These are phyloP conservation scores for Drosophila insularis DNA, from an alignment of 1,140 invertebrate species.

Conservation along the genomic window DNA sequence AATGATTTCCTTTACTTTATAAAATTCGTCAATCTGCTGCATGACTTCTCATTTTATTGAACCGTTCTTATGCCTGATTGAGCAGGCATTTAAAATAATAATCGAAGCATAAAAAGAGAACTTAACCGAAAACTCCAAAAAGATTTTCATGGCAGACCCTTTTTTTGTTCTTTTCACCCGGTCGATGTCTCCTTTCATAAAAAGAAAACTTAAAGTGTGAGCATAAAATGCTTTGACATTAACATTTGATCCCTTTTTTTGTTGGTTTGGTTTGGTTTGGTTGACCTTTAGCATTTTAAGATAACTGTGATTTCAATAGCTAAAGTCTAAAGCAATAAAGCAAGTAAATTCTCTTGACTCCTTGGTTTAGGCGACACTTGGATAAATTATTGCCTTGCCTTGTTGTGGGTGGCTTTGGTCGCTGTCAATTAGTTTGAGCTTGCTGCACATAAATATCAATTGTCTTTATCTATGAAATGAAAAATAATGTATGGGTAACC, in stretches of 20 bases:
- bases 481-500: slow-evolving; percentile 43
- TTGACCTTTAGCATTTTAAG: neutral
- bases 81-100: slow-evolving; percentile 3
- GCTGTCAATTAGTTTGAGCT: slow-evolving; percentile 43
- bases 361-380: neutral
- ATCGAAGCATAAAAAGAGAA: neutral
- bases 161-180: slow-evolving; percentile 17
- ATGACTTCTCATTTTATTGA: neutral
- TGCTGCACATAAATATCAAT: slow-evolving; percentile 48
- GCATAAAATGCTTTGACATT: slow-evolving; percentile 26
- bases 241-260: neutral
- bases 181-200: neutral
- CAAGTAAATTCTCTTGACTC: slow-evolving; percentile 2
- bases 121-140: slow-evolving; percentile 23
- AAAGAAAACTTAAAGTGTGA: slow-evolving; percentile 44
- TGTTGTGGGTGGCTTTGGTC: slow-evolving; percentile 1
- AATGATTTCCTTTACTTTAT: neutral
- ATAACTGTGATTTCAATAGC: neutral
- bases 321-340: neutral
- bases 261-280: neutral
- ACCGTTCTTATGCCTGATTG: neutral
- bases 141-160: slow-evolving; percentile 35
- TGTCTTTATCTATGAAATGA: slow-evolving; percentile 48
- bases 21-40: neutral
- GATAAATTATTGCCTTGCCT: neutral